Evolutionary conservation across 2,888 invertebrate genomes (phyloP), one percentile per base, ranked within the genome.

Genomic region (Phortica okadai): DNA sequence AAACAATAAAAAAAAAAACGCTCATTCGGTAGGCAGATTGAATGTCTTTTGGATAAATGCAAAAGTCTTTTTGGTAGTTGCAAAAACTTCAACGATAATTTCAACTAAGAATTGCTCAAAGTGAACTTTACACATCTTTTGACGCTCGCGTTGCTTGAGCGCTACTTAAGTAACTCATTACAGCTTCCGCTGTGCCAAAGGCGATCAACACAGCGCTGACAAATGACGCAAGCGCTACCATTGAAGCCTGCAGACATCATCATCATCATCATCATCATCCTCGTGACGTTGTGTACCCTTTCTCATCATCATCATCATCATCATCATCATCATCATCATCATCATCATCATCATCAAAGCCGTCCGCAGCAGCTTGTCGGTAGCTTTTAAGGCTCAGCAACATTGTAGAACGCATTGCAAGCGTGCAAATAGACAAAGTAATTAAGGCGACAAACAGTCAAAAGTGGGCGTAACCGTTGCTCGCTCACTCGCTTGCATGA

Each of bases 371-470:
- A 64, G 44, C n/a, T 11, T 54, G 58, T 41, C 54, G 54, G 70
- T 33, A 33, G 56, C 54, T 72, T 72, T 72, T 56, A 56, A 56
- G 54, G 70, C 56, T 54, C 70, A 72, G 45, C 16, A 6, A 33
- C 33, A 41, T 16, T 25, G 62, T 25, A 21, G 62, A 16, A 62
- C 16, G 62, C n/a, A 25, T 14, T 59, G 59, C 16, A 59, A 41
- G 66, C 42, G 84, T 82, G 82, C 81, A 85, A 84, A 85, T 85
- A 85, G 83, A 72, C 56, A 56, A 78, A 81, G 88, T 86, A 88
- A 88, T 88, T 88, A 88, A 88, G 86, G 88, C 83, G 88, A 88
- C 88, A 88, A 87, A 85, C 81, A 79, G 78, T 85, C 82, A 81
- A 78, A 83, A 81, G 74, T 82, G 83, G 88, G 88, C 88, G 88